phyloP scores from a whole-genome alignment of 2,888 invertebrate species.

The Nysson spinosus region DNA sequence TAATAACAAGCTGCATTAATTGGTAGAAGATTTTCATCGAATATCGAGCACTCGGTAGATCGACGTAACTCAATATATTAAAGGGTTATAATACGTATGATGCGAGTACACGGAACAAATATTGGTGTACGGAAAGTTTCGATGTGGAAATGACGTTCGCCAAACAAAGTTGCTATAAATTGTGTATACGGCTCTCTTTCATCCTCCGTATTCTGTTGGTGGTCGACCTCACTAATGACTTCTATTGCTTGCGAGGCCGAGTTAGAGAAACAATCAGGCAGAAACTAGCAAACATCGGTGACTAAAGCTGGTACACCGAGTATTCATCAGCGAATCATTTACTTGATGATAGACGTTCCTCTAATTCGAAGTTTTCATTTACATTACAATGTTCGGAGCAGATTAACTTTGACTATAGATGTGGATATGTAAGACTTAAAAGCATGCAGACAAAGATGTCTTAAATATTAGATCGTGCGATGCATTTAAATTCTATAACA shows the following conservation, averaged over 20 bases:
- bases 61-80: slow-evolving; percentile 8
- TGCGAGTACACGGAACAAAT: background rate
- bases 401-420: too few relatives aligned
- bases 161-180: slow-evolving; percentile 23
- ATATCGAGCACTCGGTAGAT: background rate
- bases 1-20: too few relatives aligned
- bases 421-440: too few relatives aligned
- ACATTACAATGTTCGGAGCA: too few relatives aligned
- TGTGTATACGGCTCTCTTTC: slow-evolving; percentile 6
- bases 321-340: background rate
- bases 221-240: slow-evolving; percentile 32
- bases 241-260: slow-evolving; percentile 24
- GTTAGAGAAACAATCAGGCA: slow-evolving; percentile 33
- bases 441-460: too few relatives aligned
- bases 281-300: slow-evolving; percentile 26
- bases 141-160: slow-evolving; percentile 2
- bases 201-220: slow-evolving; percentile 7
- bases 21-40: too few relatives aligned
- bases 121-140: slow-evolving; percentile 8
- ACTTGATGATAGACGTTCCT: too few relatives aligned
- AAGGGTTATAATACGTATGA: slow-evolving; percentile 3
- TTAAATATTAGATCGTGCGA: too few relatives aligned
- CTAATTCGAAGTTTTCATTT: too few relatives aligned
- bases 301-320: background rate
- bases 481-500: too few relatives aligned